Conservation (phyloP, 1,140 invertebrate genomes). For the Ruditapes philippinarum region DNA sequence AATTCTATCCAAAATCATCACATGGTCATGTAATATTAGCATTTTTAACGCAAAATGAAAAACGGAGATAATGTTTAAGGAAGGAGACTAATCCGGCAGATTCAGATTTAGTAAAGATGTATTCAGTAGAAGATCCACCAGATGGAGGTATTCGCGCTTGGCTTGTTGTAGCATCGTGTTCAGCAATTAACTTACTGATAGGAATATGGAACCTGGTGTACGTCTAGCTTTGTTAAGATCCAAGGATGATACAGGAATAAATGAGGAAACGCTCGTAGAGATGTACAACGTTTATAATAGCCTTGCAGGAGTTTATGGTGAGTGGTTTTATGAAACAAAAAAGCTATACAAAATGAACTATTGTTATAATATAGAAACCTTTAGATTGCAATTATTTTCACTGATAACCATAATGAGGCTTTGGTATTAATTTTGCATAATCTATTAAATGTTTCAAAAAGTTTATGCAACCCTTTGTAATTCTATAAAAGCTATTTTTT, state of each 20-base stretch:
- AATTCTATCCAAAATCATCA: no score
- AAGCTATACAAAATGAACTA: neutral
- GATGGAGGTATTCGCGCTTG: conserved; percentile 17
- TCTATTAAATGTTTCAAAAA: no score
- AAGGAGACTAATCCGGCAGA: no score
- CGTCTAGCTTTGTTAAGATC: neutral
- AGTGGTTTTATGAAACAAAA: neutral
- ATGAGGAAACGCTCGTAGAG: neutral
- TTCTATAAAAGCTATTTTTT: no score
- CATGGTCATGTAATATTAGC: no score
- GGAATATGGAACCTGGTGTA: neutral
- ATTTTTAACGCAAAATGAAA: no score
- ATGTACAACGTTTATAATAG: neutral
- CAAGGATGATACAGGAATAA: neutral
- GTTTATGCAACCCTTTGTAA: no score
- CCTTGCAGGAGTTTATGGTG: neutral
- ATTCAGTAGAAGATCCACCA: conserved; percentile 14
- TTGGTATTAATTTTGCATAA: no score
- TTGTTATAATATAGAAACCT: neutral
- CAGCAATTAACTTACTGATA: no score
- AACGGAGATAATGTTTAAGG: no score
- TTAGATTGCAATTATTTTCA: no score
- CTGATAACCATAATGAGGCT: no score
- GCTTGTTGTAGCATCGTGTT: neutral
- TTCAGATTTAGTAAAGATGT: neutral